Percentiles rank a stretch among this genome's conserved stretches.
phyloP scores from a whole-genome alignment of 2,113 vertebrate species.

The Boulengeromyrus knoepffleri region DNA sequence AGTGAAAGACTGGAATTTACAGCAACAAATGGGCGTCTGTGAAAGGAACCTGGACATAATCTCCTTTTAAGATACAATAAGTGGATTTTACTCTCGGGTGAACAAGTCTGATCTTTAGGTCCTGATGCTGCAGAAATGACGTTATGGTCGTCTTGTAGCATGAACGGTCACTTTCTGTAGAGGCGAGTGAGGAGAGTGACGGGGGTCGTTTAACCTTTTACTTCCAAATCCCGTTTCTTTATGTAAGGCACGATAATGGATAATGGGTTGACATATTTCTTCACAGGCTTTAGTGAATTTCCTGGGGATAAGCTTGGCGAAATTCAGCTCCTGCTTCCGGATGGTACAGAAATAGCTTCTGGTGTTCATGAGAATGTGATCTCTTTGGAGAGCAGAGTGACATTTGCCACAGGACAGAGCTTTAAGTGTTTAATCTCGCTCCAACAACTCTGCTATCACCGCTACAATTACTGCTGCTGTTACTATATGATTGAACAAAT shows the following conservation, averaged over 20 bases:
- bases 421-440: background rate
- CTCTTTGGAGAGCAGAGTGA: conserved; percentile 32
- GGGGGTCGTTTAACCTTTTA: background rate
- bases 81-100: conserved; percentile 37
- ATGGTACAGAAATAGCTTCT: conserved; percentile 48
- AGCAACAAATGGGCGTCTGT: background rate
- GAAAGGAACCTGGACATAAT: conserved; percentile 49
- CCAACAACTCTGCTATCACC: background rate
- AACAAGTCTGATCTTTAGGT: background rate
- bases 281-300: conserved; percentile 28
- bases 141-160: background rate
- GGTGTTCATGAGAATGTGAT: conserved; percentile 47
- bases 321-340: conserved; percentile 49
- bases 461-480: background rate
- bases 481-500: background rate
- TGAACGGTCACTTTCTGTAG: conserved; percentile 30
- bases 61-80: conserved; percentile 51
- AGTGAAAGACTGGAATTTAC: too few species aligned
- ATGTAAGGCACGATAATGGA: conserved; percentile 29
- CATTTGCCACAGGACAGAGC: conserved; percentile 4
- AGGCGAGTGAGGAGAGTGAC: background rate
- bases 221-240: conserved; percentile 29
- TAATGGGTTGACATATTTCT: conserved; percentile 37
- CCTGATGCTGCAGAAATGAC: background rate
- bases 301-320: conserved; percentile 50